phyloP scores from a whole-genome alignment of 2,888 invertebrate species.

The Noctua janthina region DNA sequence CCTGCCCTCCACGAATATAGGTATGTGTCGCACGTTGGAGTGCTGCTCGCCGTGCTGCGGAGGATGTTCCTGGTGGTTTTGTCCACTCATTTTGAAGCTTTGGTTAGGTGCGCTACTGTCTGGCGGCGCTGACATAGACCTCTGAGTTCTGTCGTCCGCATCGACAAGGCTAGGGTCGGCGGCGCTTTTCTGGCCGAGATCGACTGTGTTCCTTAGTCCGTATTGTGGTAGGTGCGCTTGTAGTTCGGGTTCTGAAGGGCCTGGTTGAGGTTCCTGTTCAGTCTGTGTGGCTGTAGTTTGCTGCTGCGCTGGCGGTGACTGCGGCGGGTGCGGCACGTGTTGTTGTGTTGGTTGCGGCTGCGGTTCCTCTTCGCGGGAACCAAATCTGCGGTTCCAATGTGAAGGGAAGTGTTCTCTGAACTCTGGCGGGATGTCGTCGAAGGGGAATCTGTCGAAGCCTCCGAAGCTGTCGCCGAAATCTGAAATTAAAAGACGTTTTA shows the following conservation, averaged over 20 bases:
- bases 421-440: constrained; percentile 88
- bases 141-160: constrained; percentile 91
- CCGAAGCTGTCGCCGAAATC: constrained; percentile 87
- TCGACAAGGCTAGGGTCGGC: constrained; percentile 88
- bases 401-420: constrained; percentile 88
- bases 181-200: constrained; percentile 93
- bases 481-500: constrained; percentile 81
- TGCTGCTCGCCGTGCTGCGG: constrained; percentile 75
- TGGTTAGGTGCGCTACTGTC: constrained; percentile 82
- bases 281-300: constrained; percentile 85
- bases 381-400: constrained; percentile 85
- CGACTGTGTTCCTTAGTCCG: constrained; percentile 94
- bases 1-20: constrained; percentile 96
- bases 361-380: constrained; percentile 79
- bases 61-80: constrained; percentile 76
- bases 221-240: constrained; percentile 90
- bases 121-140: constrained; percentile 95
- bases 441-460: constrained; percentile 89
- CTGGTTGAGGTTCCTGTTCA: constrained; percentile 76
- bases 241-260: constrained; percentile 72
- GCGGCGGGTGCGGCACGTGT: constrained; percentile 69
- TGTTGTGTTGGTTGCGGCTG: constrained; percentile 67
- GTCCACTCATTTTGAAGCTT: constrained; percentile 81
- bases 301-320: constrained; percentile 74
- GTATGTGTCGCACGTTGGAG: constrained; percentile 94